Evolutionary conservation across 2,113 vertebrate genomes (phyloP).

Genomic region (Glaucomys volans): DNA sequence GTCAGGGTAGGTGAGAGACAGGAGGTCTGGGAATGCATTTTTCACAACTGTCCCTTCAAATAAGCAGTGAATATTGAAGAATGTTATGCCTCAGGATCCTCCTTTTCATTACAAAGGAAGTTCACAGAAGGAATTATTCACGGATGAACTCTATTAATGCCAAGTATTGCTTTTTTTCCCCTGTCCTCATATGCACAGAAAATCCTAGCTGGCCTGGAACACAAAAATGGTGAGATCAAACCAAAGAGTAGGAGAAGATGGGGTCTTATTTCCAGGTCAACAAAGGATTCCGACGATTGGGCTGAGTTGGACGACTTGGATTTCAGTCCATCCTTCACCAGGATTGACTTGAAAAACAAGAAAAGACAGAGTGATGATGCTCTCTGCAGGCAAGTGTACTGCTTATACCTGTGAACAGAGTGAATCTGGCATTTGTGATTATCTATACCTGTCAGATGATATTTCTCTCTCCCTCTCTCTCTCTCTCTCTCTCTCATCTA

Average conservation of each 20-base stretch:
- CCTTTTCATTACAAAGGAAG: background rate
- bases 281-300: constrained; percentile 92
- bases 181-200: constrained; percentile 82
- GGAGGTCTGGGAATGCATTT: background rate
- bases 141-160: background rate
- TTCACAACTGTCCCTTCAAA: background rate
- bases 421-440: accelerated
- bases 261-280: constrained; percentile 89
- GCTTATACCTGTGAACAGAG: accelerated
- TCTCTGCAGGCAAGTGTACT: constrained; percentile 88
- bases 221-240: constrained; percentile 88
- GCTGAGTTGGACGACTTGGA: constrained; percentile 92
- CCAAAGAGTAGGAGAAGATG: constrained; percentile 92
- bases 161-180: background rate
- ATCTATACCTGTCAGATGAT: accelerated
- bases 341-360: constrained; percentile 88
- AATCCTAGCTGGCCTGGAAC: constrained; percentile 86
- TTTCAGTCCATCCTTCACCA: constrained; percentile 84
- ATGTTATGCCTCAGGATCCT: background rate
- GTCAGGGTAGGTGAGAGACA: too few relatives aligned
- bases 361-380: constrained; percentile 88
- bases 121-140: background rate
- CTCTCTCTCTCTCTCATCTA: background rate
- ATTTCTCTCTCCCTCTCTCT: accelerated
- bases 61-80: background rate